Percentiles rank a stretch among this genome's conserved stretches.
phyloP scores from a whole-genome alignment of 23 tunicate genomes.

The Trididemnum miniatum region DNA sequence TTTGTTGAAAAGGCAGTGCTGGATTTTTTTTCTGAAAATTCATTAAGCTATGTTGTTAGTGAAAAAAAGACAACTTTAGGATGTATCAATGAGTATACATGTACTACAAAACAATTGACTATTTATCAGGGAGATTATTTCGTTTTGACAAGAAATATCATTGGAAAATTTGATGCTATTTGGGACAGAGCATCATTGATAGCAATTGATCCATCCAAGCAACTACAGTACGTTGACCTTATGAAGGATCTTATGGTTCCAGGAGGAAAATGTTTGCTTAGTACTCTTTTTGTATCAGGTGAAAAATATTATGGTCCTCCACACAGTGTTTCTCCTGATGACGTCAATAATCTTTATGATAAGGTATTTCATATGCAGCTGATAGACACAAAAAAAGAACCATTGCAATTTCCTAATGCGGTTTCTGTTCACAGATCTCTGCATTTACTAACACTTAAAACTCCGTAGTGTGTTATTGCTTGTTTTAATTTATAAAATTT shows the following conservation, averaged over 20 bases:
- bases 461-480: too few relatives aligned
- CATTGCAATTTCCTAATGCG: too few relatives aligned
- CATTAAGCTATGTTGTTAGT: background rate
- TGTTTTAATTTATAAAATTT: too few relatives aligned
- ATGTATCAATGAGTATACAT: constrained; percentile 30
- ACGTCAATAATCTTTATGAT: background rate
- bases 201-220: constrained; percentile 45
- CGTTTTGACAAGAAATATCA: constrained; percentile 2
- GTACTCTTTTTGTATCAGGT: constrained; percentile 12
- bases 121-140: constrained; percentile 71
- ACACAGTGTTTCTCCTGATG: background rate
- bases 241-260: constrained; percentile 34
- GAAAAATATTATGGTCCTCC: constrained; percentile 11
- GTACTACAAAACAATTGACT: constrained; percentile 37
- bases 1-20: constrained; percentile 43
- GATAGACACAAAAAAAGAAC: too few relatives aligned
- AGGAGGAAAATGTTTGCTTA: constrained; percentile 23
- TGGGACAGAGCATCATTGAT: constrained; percentile 67
- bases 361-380: constrained; percentile 4
- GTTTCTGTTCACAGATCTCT: too few relatives aligned
- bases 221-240: constrained; percentile 21
- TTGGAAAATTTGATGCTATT: constrained; percentile 63
- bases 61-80: too few relatives aligned
- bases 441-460: too few relatives aligned
- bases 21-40: constrained; percentile 46